Evolutionary conservation across 2,113 vertebrate genomes (phyloP).

Genomic region (Triplophysa rosa): DNA sequence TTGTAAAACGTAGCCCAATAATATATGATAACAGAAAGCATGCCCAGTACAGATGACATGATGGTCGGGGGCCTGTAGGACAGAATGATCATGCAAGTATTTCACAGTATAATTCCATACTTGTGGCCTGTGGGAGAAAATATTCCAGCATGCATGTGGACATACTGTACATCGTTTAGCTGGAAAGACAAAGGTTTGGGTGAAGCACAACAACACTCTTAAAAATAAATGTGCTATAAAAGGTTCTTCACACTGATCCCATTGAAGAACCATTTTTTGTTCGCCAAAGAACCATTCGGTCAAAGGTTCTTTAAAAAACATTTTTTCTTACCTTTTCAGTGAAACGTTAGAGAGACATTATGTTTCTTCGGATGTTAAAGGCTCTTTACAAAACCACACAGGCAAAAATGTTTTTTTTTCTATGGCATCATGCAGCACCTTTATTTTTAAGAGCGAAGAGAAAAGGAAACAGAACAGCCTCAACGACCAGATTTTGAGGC

Average conservation of each 20-base stretch:
- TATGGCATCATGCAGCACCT: no score
- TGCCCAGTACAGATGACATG: neutral
- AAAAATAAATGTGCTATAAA: no score
- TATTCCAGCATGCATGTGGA: constrained; percentile 16
- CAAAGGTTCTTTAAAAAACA: no score
- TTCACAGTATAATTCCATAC: neutral
- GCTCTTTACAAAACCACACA: no score
- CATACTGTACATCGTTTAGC: neutral
- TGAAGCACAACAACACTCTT: neutral
- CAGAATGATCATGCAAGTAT: neutral
- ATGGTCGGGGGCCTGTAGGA: constrained; percentile 7
- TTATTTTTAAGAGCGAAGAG: neutral
- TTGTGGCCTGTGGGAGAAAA: constrained; percentile 9
- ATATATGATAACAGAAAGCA: neutral
- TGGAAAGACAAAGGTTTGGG: constrained; percentile 1
- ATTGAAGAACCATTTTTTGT: no score
- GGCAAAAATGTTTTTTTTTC: no score
- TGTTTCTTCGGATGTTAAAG: no score
- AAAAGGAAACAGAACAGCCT: constrained; percentile 2
- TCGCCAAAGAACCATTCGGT: no score
- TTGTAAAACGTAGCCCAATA: neutral
- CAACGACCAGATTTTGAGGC: neutral
- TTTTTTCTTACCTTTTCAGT: no score
- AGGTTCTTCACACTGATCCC: no score
- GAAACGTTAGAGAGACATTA: no score